phyloP scores from a whole-genome alignment of 2,113 vertebrate species.

The Oostethus manadensis region DNA sequence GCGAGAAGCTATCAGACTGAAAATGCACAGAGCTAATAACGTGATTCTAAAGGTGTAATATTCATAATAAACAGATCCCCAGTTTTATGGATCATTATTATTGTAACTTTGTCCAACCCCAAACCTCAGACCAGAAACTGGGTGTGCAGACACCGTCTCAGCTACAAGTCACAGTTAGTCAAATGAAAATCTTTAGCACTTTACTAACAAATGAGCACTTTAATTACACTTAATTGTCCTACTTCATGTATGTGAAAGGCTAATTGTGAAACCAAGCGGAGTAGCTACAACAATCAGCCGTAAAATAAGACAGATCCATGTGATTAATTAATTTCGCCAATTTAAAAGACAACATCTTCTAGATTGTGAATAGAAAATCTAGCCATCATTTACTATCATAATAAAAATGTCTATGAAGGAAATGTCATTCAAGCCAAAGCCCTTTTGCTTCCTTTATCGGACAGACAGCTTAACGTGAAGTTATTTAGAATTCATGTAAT shows the following conservation, averaged over 20 bases:
- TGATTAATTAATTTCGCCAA: slow-evolving; percentile 32
- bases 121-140: too few species aligned
- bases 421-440: slow-evolving; percentile 66
- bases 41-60: too few species aligned
- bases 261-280: slow-evolving; percentile 9
- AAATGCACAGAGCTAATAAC: too few species aligned
- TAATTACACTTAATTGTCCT: slow-evolving; percentile 10
- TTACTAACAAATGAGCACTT: background rate
- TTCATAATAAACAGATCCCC: too few species aligned
- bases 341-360: slow-evolving; percentile 1
- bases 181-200: too few species aligned
- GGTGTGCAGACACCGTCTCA: too few species aligned
- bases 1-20: too few species aligned
- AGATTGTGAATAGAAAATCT: slow-evolving; percentile 34
- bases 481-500: slow-evolving; percentile 74
- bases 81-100: too few species aligned
- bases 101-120: too few species aligned
- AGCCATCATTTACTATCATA: slow-evolving; percentile 40
- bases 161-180: too few species aligned
- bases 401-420: slow-evolving; percentile 63
- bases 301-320: slow-evolving; percentile 14
- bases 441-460: slow-evolving; percentile 52
- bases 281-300: slow-evolving; percentile 25
- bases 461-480: slow-evolving; percentile 55
- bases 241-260: background rate